Base-by-base conservation (phyloP, 2,113 vertebrate genomes). In the Saimiri boliviensis region DNA sequence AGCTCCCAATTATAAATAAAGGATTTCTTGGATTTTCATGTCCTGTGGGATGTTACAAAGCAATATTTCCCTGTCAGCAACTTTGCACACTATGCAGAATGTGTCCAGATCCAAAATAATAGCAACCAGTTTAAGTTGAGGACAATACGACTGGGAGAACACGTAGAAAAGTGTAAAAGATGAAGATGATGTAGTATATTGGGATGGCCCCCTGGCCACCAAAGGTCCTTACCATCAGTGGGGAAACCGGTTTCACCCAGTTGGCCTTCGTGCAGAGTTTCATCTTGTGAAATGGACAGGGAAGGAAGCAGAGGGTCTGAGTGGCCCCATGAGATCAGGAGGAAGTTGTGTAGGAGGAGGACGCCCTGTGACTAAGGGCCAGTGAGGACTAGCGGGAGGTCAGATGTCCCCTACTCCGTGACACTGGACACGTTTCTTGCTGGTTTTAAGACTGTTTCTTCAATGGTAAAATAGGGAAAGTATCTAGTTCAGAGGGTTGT, bases 101-200 rank as follows among this genome's bases (percentile, higher is more conserved):
- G 23, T 45, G 63, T 40, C 32, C 88, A n/a, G 81, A 23, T 58
- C 21, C 92, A 21, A 63, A 63, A 58, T 4, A 19, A 20, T 8
- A 6, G 6, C 10, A 12, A 0, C 37, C 45, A 1, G 42, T 40
- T 16, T 8, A 9, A 77, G 40, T 8, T 52, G 56, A 30, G 8
- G 68, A 11, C 20, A 3, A 1, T n/a, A 20, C 32, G 12, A 0
- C 49, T 8, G 21, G 37, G 52, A 79, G 32, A 32, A 25, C 63
- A 32, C 16, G 2, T 16, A 2, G 8, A 3, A 30, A n/a, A 11
- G 9, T 12, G 21, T 9, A 35, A 13, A 40, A 54, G 49, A 19
- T 1, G 4, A 60, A 4, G 13, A 54, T 0, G 32, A 30, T 0
- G 11, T 23, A 80, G 27, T 17, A 8, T 1, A 8, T 1, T 19